Base-by-base conservation (phyloP, 2,113 vertebrate genomes). In the Orcinus orca region DNA sequence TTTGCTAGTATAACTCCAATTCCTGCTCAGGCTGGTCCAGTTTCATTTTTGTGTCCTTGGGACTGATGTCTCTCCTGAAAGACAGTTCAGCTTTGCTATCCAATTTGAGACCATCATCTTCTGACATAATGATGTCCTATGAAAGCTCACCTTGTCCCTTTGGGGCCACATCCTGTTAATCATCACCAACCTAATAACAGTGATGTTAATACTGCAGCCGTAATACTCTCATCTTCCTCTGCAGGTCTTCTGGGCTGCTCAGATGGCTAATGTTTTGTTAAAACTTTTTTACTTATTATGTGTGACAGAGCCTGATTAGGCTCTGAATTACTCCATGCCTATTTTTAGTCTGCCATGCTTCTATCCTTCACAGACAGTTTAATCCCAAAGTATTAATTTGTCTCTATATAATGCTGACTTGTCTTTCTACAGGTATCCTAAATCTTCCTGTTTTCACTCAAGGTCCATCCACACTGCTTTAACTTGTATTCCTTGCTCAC, bases 301-400 rank as follows among this genome's bases (percentile, higher is more conserved):
- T 98, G 97, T 98, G 98, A 98, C 98, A 99, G 98, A 98, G 96
- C 97, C 98, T 99, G 98, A 99, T 99, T 99, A 99, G 98, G 98
- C 98, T 98, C 98, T 98, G 98, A 99, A 99, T 99, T 98, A 98
- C 98, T 90, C 93, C 23, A 73, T 98, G 97, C 96, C 98, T 99
- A 99, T 99, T 99, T 99, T 99, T 99, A 99, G 98, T 98, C 96
- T 97, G 97, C 97, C 96, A 89, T 98, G 98, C 98, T 98, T 98
- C 99, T 99, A 99, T 98, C 98, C 98, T 99, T 99, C 98, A 99
- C 98, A 99, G 98, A 98, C 98, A 98, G 98, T 99, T 99, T 99
- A 99, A 99, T 99, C 98, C 98, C 98, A 98, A 98, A 98, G 98
- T 98, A 99, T 99, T 98, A 98, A 99, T 98, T 98, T 90, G 91